Evolutionary conservation across 2,113 vertebrate species (phyloP).

Genomic region (Macrotus californicus): DNA sequence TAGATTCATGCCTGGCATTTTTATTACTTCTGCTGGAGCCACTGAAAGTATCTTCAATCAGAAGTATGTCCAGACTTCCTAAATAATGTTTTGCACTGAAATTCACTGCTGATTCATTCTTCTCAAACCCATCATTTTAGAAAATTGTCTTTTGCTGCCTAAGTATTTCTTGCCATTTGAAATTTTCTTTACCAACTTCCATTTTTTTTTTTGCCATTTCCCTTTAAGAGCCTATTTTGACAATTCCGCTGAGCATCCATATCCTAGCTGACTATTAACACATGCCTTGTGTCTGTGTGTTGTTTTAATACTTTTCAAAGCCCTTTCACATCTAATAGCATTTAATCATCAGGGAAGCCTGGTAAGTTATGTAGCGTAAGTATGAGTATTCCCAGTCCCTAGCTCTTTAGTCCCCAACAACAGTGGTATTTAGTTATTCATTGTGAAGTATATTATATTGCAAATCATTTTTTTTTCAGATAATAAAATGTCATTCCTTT

Average conservation of each 20-base stretch:
- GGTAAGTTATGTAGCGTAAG: background rate
- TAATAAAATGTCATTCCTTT: background rate
- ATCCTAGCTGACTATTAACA: slow-evolving; percentile 41
- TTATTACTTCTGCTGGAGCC: slow-evolving; percentile 25
- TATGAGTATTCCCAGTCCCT: background rate
- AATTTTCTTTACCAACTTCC: slow-evolving; percentile 43
- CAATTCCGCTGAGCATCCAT: slow-evolving; percentile 39
- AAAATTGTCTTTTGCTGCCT: slow-evolving; percentile 62
- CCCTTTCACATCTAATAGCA: background rate
- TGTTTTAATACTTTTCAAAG: slow-evolving; percentile 40
- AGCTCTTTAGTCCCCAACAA: background rate
- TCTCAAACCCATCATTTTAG: slow-evolving; percentile 58
- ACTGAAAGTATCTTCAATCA: slow-evolving; percentile 51
- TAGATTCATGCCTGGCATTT: background rate
- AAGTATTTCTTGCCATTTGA: slow-evolving; percentile 36
- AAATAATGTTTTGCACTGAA: slow-evolving; percentile 46
- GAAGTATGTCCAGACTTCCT: slow-evolving; percentile 28
- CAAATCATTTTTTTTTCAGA: background rate
- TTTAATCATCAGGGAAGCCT: slow-evolving; percentile 10
- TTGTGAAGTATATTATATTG: background rate
- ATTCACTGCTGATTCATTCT: slow-evolving; percentile 48
- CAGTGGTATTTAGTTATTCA: background rate
- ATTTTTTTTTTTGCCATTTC: background rate
- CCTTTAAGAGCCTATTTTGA: slow-evolving; percentile 33
- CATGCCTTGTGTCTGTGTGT: background rate